Base-by-base conservation (phyloP, 2,888 invertebrate species). In the Melipona bicolor region DNA sequence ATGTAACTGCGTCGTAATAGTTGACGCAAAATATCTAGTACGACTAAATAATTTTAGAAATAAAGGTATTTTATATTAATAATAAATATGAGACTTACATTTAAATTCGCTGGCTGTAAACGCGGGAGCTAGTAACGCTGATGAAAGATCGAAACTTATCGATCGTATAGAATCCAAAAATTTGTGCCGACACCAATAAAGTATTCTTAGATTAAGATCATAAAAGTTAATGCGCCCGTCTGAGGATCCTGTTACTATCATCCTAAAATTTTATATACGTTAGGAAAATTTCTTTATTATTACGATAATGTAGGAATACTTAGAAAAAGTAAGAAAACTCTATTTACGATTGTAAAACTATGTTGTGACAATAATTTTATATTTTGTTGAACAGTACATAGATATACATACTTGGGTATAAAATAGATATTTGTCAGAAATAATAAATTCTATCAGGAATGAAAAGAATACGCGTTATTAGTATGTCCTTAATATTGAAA, bases 211-310 rank as follows among this genome's bases (percentile, higher is more conserved):
- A 87, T 95, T 95, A 65, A 94, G 93, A 86, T 96, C 96, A 90
- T 96, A 96, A 92, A 97, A 96, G 87, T 94, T 95, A 68, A 97
- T 95, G 68, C 95, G 94, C 0, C 96, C 96, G 0, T 77, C 87
- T 21, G 92, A 93, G 90, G 96, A 96, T 19, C 96, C 96, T 0
- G 95, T 96, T 50, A 95, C 95, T 69, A 96, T 93, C n/a, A 95
- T 91, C 17, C 96, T 96, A 50, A 59, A 70, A 83, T 32, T 43
- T 43, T 15, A 17, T 2, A 50, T 17, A 11, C n/a, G 3, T 65
- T 6, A 43, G 1, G 6, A 2, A n/a, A 43, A 21, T 43, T 43
- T 24, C 3, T 4, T 9, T 67, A 49, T 24, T n/a, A 15, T n/a
- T 56, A 15, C 43, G 9, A 43, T 9, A 43, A 43, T 43, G 9